Evolutionary conservation across 53 echinoderm and acorn worm species (phyloP).

Genomic region (Hippasteria phrygiana): DNA sequence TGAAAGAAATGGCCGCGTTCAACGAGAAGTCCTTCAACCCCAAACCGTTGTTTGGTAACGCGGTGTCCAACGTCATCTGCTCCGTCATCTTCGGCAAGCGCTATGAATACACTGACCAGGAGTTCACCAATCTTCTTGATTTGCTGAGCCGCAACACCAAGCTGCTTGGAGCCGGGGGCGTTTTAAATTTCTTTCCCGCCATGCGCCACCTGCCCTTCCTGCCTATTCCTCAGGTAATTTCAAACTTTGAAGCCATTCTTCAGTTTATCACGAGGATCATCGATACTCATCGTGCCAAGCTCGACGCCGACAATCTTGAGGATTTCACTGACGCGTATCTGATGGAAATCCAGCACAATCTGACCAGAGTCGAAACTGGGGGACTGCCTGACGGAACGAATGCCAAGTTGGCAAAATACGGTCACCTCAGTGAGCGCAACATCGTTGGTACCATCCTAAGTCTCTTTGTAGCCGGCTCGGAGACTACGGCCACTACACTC

Average conservation of each 20-base stretch:
- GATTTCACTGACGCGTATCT: conserved; percentile 35
- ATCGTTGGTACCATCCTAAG: not conserved
- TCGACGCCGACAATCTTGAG: conserved; percentile 14
- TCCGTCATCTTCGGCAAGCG: conserved; percentile 47
- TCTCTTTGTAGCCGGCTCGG: conserved; percentile 27
- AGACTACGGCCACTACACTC: not conserved
- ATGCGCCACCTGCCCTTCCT: conserved; percentile 20
- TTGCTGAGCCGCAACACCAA: not conserved
- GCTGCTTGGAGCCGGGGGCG: not conserved
- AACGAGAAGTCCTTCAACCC: conserved; percentile 49
- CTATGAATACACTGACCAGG: conserved; percentile 48
- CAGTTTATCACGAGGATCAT: not conserved
- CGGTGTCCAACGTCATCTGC: conserved; percentile 62
- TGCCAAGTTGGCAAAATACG: not conserved
- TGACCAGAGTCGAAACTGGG: not conserved
- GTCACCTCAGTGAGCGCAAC: conserved; percentile 12
- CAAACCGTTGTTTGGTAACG: conserved; percentile 39
- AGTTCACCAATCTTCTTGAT: conserved; percentile 20
- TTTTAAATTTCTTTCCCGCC: not conserved
- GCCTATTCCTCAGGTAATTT: not conserved
- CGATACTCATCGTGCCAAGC: not conserved
- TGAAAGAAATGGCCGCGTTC: not conserved
- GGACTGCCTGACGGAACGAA: not conserved
- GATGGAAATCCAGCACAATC: conserved; percentile 7
- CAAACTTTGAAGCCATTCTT: not conserved